Conservation (phyloP, 2,113 vertebrate genomes). For the Podilymbus podiceps region DNA sequence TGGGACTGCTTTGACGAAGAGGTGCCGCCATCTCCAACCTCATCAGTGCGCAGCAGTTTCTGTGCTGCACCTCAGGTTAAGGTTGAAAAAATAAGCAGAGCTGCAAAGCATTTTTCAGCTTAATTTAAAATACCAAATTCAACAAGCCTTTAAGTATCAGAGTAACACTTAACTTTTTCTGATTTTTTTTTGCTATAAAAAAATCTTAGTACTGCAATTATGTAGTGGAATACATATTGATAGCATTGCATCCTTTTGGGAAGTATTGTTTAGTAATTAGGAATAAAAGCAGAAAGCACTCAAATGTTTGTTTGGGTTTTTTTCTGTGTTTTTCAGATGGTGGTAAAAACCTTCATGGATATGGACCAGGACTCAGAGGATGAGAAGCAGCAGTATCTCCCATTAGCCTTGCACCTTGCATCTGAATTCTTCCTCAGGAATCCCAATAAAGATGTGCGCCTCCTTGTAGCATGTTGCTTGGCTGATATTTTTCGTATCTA, state of each 20-base stretch:
- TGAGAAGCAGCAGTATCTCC: constrained; percentile 98
- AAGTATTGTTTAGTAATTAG: background rate
- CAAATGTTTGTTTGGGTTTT: background rate
- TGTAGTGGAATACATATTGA: background rate
- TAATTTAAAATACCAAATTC: background rate
- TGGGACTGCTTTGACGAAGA: background rate
- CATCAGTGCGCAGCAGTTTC: background rate
- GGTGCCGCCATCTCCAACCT: background rate
- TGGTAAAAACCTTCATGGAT: constrained; percentile 99
- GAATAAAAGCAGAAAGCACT: background rate
- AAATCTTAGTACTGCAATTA: background rate
- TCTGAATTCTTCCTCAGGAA: constrained; percentile 99
- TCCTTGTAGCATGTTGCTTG: constrained; percentile 97
- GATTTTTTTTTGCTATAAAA: background rate
- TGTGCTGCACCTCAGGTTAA: background rate
- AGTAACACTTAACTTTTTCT: background rate
- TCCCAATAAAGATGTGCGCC: constrained; percentile 97
- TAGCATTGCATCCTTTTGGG: background rate
- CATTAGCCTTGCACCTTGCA: constrained; percentile 94
- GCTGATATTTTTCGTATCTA: constrained; percentile 99
- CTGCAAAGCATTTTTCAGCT: background rate
- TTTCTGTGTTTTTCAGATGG: constrained; percentile 81
- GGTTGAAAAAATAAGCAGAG: background rate
- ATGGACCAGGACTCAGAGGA: constrained; percentile 99
- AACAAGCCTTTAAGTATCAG: background rate